Evolutionary conservation across 2,113 vertebrate genomes (phyloP).

Genomic region (Odocoileus hemionus): DNA sequence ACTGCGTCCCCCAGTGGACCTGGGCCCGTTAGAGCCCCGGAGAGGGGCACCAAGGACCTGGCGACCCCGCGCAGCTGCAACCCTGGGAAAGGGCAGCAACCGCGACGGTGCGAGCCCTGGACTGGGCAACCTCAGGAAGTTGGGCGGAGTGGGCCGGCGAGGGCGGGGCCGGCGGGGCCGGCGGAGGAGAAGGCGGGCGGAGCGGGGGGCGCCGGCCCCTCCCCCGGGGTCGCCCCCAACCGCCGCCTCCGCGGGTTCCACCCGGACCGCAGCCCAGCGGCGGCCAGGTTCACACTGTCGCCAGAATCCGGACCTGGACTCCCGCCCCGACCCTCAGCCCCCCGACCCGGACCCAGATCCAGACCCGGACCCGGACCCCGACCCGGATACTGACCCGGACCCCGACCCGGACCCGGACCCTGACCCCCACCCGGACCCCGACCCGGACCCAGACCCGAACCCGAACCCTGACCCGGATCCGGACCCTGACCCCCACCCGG

Average conservation of each 20-base stretch:
- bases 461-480: background rate
- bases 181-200: no score
- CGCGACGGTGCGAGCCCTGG: background rate
- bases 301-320: background rate
- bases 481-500: no score
- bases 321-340: background rate
- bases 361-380: background rate
- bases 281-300: background rate
- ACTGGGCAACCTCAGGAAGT: background rate
- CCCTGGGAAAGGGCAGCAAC: no score
- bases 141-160: fast-evolving
- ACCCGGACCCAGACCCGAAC: fast-evolving
- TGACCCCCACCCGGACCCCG: fast-evolving
- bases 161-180: background rate
- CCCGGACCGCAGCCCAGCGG: fast-evolving
- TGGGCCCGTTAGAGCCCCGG: background rate
- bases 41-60: background rate
- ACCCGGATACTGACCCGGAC: background rate
- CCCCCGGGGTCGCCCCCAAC: background rate
- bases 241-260: background rate
- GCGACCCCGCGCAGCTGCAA: background rate
- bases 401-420: fast-evolving
- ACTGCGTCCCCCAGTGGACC: background rate
- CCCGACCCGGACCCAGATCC: background rate
- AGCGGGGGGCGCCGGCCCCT: fast-evolving